Conservation (phyloP, 2,888 invertebrate species). For the Orgyia antiqua region DNA sequence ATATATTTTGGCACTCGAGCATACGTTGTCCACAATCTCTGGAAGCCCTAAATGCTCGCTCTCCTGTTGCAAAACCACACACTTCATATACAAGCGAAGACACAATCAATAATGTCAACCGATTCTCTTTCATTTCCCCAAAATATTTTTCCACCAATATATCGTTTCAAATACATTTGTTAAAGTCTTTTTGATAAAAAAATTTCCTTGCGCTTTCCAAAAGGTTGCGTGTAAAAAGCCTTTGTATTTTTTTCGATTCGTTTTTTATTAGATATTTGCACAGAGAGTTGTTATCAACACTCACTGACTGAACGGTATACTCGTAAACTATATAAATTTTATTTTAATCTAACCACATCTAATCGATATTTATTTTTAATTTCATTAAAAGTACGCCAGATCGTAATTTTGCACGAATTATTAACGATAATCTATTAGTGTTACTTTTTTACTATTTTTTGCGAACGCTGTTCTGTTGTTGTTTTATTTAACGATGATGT, state of each 20-base stretch:
- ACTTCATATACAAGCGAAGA: neutral
- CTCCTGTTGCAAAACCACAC: slow-evolving; percentile 34
- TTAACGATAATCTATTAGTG: no score
- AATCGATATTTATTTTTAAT: slow-evolving; percentile 32
- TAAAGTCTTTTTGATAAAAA: no score
- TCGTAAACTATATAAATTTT: no score
- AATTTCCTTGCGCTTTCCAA: no score
- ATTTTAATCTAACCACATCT: no score
- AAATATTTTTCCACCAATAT: neutral
- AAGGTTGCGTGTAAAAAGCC: no score
- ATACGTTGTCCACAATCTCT: slow-evolving; percentile 51
- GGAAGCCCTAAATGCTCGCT: slow-evolving; percentile 58
- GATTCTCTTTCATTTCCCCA: slow-evolving; percentile 10
- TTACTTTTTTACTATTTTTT: no score
- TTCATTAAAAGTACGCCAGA: slow-evolving; percentile 16
- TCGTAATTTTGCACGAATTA: slow-evolving; percentile 13
- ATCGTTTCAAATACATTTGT: no score
- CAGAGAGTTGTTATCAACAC: slow-evolving; percentile 38
- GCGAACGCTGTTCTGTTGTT: no score
- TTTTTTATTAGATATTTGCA: slow-evolving; percentile 18
- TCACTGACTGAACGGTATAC: slow-evolving; percentile 32
- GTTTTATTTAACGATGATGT: no score
- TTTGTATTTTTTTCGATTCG: slow-evolving; percentile 2
- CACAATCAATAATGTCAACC: neutral
- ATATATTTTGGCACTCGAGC: slow-evolving; percentile 66